phyloP scores from a whole-genome alignment of 1,140 invertebrate species.

The Papilio aristodemus region DNA sequence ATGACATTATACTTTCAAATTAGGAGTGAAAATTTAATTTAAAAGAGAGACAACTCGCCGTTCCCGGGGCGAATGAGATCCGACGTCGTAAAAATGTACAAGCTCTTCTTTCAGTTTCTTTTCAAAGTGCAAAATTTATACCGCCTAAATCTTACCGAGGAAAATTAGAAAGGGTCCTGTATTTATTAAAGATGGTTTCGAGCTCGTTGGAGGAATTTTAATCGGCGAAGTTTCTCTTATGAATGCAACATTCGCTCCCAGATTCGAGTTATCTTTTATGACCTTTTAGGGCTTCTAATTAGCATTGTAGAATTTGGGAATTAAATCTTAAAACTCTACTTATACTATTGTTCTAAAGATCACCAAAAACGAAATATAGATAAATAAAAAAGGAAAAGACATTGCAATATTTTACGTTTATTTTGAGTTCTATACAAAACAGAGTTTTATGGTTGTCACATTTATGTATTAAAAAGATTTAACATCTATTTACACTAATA shows the following conservation, averaged over 20 bases:
- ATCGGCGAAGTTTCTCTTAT: conserved; percentile 76
- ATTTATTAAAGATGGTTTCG: conserved; percentile 78
- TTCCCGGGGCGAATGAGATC: conserved; percentile 75
- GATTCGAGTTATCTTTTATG: conserved; percentile 77
- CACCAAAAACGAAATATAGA: neutral
- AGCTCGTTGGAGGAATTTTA: conserved; percentile 79
- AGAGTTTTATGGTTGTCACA: too few relatives aligned
- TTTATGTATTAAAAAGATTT: too few relatives aligned
- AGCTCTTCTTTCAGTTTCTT: conserved; percentile 78
- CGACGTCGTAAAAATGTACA: conserved; percentile 77
- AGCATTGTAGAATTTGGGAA: conserved; percentile 67
- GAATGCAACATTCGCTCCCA: conserved; percentile 69
- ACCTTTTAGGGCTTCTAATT: conserved; percentile 73
- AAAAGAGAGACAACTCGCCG: conserved; percentile 79
- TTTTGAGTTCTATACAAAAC: too few relatives aligned
- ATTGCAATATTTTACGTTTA: too few relatives aligned
- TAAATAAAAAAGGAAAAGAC: neutral
- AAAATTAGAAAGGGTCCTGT: conserved; percentile 75
- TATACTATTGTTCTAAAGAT: conserved; percentile 40
- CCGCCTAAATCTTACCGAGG: conserved; percentile 75
- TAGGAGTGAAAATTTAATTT: conserved; percentile 82
- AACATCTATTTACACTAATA: too few relatives aligned
- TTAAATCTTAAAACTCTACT: conserved; percentile 62
- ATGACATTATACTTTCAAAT: conserved; percentile 83
- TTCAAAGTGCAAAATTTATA: conserved; percentile 76